Percentiles rank a stretch among this genome's conserved stretches.
Evolutionary conservation across 2,888 invertebrate genomes (phyloP).

Genomic region (Bembecia ichneumoniformis): DNA sequence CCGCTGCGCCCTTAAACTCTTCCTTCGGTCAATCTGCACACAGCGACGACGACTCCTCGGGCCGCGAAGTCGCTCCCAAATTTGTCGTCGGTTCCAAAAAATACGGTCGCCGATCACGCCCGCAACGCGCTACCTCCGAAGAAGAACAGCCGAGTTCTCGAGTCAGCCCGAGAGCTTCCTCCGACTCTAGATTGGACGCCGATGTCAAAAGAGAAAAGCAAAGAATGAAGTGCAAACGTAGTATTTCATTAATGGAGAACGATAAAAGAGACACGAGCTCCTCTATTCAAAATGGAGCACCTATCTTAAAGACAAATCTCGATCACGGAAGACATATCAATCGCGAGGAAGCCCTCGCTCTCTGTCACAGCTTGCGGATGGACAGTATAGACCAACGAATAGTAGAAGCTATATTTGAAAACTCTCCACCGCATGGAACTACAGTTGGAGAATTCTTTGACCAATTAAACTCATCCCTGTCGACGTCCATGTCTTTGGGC

Average conservation of each 20-base stretch:
- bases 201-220: conserved; percentile 10
- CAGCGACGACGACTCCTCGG: conserved; percentile 73
- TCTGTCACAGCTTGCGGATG: conserved; percentile 53
- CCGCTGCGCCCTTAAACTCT: conserved; percentile 10
- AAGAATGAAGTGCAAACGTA: conserved; percentile 5
- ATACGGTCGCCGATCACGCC: conserved; percentile 81
- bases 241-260: conserved; percentile 7
- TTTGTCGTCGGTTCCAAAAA: conserved; percentile 82
- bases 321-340: conserved; percentile 48
- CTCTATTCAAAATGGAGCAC: not conserved
- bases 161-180: conserved; percentile 39
- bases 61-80: conserved; percentile 81
- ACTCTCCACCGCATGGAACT: conserved; percentile 30
- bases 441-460: conserved; percentile 63
- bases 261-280: not conserved
- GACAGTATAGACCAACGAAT: conserved; percentile 41
- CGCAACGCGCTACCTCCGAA: conserved; percentile 40
- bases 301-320: conserved; percentile 18
- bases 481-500: conserved; percentile 29
- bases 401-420: conserved; percentile 47
- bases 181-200: conserved; percentile 43
- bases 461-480: conserved; percentile 43
- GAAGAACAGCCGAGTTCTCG: conserved; percentile 28
- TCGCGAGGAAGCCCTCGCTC: conserved; percentile 40
- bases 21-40: conserved; percentile 9